Percentiles rank a stretch among this genome's conserved stretches.
These are phyloP conservation scores for Lithophane socia DNA, from an alignment of 2,888 invertebrate genomes.

Conservation along the genomic window DNA sequence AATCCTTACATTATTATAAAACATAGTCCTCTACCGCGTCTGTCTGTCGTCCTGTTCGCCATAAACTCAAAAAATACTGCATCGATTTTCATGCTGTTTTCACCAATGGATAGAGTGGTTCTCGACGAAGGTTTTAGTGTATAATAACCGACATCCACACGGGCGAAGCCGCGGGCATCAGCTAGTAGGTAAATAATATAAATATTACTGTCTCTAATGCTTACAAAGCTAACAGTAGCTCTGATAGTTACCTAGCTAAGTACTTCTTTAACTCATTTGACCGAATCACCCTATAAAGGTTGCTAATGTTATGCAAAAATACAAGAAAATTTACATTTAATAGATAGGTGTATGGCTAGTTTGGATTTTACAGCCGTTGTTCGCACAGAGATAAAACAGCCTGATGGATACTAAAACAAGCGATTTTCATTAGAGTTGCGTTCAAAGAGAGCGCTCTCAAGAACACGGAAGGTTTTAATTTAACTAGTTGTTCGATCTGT, in stretches of 20 bases:
- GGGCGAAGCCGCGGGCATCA: too few relatives aligned
- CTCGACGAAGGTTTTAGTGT: too few relatives aligned
- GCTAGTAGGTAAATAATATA: too few relatives aligned
- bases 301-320: neutral
- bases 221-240: neutral
- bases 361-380: neutral
- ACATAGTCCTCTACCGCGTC: too few relatives aligned
- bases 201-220: too few relatives aligned
- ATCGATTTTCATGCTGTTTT: too few relatives aligned
- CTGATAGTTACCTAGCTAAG: neutral
- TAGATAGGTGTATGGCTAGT: neutral
- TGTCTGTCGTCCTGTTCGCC: too few relatives aligned
- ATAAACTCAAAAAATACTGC: too few relatives aligned
- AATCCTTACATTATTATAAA: too few relatives aligned
- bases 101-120: too few relatives aligned
- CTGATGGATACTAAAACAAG: neutral
- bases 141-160: too few relatives aligned
- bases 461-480: neutral
- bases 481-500: neutral
- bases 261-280: neutral
- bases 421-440: neutral
- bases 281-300: neutral
- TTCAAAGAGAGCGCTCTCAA: neutral
- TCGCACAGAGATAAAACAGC: neutral
- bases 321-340: neutral